Evolutionary conservation across 2,888 invertebrate genomes (phyloP).

Genomic region (Cosmia pyralina): DNA sequence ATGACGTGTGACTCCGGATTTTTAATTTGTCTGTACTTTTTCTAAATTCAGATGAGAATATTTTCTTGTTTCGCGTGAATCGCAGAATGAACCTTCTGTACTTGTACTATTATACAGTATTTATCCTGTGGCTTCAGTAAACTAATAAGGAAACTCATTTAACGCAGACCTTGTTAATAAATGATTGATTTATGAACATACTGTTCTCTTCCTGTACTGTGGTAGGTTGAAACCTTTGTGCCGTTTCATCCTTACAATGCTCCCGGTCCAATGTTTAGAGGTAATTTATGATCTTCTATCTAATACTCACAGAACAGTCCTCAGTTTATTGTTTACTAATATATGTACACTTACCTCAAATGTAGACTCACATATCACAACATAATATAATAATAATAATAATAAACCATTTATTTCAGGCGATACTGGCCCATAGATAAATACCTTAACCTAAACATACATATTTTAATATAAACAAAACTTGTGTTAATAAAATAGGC

Average conservation of each 20-base stretch:
- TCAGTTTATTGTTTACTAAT: slow-evolving; percentile 49
- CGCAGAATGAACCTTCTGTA: too few relatives aligned
- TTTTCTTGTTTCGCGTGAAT: too few relatives aligned
- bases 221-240: slow-evolving; percentile 66
- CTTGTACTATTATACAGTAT: not conserved
- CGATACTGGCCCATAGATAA: too few relatives aligned
- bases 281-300: slow-evolving; percentile 71
- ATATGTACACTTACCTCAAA: slow-evolving; percentile 9
- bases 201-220: slow-evolving; percentile 33
- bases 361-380: slow-evolving; percentile 22
- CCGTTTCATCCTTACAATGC: slow-evolving; percentile 78
- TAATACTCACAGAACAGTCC: slow-evolving; percentile 57
- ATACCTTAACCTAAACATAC: too few relatives aligned
- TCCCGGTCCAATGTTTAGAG: slow-evolving; percentile 69
- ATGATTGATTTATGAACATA: slow-evolving; percentile 25
- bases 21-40: too few relatives aligned
- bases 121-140: not conserved
- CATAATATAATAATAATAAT: not conserved
- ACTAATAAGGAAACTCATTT: not conserved
- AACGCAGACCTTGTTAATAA: not conserved
- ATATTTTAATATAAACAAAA: too few relatives aligned
- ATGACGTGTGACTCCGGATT: too few relatives aligned
- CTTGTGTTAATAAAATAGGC: too few relatives aligned
- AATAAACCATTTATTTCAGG: too few relatives aligned
- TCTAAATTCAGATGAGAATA: too few relatives aligned